Evolutionary conservation across 2,888 invertebrate genomes (phyloP).

Genomic region (Rhorus exstirpatorius): DNA sequence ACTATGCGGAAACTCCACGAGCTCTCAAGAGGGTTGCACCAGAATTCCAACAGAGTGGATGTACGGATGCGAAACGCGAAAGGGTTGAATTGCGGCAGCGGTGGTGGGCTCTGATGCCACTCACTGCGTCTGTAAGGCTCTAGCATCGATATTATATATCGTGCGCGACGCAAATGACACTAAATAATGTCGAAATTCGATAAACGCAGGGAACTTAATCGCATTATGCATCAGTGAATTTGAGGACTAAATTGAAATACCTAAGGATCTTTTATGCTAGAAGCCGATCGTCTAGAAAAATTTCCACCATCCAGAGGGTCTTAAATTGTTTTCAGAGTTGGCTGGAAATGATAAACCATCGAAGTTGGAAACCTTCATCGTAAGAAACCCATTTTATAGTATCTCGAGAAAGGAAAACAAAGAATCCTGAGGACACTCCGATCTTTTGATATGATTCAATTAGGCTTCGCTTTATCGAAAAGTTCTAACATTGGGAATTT

Average conservation of each 20-base stretch:
- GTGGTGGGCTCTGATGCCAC: conserved; percentile 25
- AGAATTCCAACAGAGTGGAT: conserved; percentile 60
- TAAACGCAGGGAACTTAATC: not conserved
- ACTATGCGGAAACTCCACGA: conserved; percentile 55
- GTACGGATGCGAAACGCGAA: conserved; percentile 36
- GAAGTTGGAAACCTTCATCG: not conserved
- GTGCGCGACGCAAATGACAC: conserved; percentile 22
- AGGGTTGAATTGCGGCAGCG: conserved; percentile 39
- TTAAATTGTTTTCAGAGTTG: not conserved
- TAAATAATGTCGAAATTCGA: not conserved
- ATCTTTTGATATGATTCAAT: no score
- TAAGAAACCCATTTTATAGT: no score
- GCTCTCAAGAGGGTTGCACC: conserved; percentile 59
- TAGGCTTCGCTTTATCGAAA: no score
- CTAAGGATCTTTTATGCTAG: no score
- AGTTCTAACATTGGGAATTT: no score
- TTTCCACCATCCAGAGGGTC: no score
- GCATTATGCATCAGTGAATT: no score
- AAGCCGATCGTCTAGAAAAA: no score
- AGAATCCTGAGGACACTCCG: no score
- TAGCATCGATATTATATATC: conserved; percentile 43
- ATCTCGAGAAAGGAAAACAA: no score
- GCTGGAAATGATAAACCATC: not conserved
- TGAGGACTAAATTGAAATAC: no score
- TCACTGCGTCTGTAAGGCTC: conserved; percentile 36